phyloP scores from a whole-genome alignment of 2,888 invertebrate species.

The Cephonodes hylas region DNA sequence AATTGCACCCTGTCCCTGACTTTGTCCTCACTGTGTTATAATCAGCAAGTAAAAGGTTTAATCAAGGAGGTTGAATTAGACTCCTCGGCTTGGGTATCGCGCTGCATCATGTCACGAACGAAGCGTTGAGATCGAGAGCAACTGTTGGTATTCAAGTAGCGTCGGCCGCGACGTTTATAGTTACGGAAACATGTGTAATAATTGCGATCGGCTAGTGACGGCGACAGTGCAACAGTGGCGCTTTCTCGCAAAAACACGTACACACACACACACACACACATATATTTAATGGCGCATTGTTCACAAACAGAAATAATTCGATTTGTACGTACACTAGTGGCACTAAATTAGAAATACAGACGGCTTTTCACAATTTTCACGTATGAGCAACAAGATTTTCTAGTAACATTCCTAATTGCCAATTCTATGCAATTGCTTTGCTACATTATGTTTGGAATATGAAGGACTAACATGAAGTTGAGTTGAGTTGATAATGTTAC shows the following conservation, averaged over 20 bases:
- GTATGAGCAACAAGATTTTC: too few species aligned
- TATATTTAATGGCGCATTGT: not conserved
- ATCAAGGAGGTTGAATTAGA: too few species aligned
- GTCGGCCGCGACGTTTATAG: not conserved
- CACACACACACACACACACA: not conserved
- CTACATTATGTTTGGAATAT: not conserved
- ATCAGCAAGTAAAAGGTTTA: too few species aligned
- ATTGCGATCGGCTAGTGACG: not conserved
- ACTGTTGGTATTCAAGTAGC: not conserved
- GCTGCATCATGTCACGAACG: too few species aligned
- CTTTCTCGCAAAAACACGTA: constrained; percentile 20
- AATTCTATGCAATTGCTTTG: too few species aligned
- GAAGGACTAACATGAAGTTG: not conserved
- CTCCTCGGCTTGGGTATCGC: too few species aligned
- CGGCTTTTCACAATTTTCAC: too few species aligned
- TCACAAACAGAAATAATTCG: not conserved
- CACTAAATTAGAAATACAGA: not conserved
- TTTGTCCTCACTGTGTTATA: too few species aligned
- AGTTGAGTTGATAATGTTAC: too few species aligned
- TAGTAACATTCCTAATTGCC: too few species aligned
- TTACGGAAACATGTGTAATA: not conserved
- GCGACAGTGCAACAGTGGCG: not conserved
- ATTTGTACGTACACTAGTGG: not conserved
- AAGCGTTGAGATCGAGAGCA: too few species aligned
- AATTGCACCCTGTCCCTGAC: too few species aligned